Evolutionary conservation across 2,888 invertebrate species (phyloP).

Genomic region (Julus scanicus): DNA sequence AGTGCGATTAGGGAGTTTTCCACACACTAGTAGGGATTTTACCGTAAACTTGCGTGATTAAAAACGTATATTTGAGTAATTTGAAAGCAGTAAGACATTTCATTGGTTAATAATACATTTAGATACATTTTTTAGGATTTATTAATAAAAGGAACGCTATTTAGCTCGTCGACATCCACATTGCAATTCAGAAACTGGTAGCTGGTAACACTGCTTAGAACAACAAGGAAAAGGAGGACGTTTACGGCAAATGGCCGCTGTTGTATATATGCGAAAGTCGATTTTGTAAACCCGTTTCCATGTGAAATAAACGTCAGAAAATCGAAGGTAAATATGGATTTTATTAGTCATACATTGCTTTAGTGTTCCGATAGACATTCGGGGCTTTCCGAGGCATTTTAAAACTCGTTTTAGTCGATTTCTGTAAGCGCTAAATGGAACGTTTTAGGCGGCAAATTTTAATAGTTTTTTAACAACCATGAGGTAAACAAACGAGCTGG

Average conservation of each 20-base stretch:
- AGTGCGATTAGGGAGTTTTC: no score
- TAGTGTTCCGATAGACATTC: background rate
- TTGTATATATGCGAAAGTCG: background rate
- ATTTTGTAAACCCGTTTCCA: background rate
- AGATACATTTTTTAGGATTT: no score
- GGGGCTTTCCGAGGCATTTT: background rate
- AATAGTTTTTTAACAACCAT: background rate
- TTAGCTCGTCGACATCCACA: no score
- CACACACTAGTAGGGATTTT: no score
- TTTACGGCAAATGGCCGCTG: background rate
- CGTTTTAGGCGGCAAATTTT: conserved; percentile 23
- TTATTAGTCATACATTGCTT: background rate
- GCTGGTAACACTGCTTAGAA: background rate
- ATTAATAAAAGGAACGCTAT: no score
- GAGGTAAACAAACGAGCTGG: conserved; percentile 9
- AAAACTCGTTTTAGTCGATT: background rate
- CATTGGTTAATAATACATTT: no score
- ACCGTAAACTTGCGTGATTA: no score
- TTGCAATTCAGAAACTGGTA: background rate
- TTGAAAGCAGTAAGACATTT: no score
- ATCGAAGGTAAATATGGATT: background rate
- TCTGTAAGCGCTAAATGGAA: background rate
- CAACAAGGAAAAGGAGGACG: background rate
- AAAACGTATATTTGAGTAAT: no score
- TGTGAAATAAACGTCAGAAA: background rate